Base-by-base conservation (phyloP, 2,113 vertebrate species). In the Lynx canadensis region DNA sequence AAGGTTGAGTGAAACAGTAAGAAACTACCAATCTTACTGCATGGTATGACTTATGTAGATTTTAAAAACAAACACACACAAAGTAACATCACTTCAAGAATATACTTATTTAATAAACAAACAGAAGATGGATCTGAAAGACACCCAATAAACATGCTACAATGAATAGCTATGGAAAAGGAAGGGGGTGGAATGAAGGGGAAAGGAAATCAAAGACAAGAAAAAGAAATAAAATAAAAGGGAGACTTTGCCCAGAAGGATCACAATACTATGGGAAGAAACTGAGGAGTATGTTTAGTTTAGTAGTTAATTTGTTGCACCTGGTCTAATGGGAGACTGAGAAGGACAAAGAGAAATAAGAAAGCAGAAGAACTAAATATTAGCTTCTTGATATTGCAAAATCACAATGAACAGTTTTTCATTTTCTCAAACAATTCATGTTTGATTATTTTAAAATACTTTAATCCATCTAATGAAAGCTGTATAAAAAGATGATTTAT, bases 371-470 rank as follows among this genome's bases (percentile, higher is more conserved):
- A 89, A 89, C 63, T 45, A 66, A 89, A 82, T 78, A 41, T 76
- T 74, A 93, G 31, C 45, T 4, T 84, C 82, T 89, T 89, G 15
- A 88, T 80, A 63, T 33, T 55, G 7, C 76, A 81, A 89, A 78
- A 92, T 66, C 9, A 80, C 13, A 87, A 41, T 66, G 71, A 68
- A 5, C 38, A 18, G 16, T 84, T 82, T 81, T 84, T 41, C 15
- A 33, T 82, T 86, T 89, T 66, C 18, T 83, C 78, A 94, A 96
- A 94, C 3, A 55, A n/a, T 63, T 48, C 50, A 86, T 11, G 95
- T 85, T 86, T 90, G 81, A 96, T 92, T 85, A 83, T 84, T 69
- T 83, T 38, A 69, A 96, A 91, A 29, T 23, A 91, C 31, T 93
- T 85, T 69, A 96, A 66, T 76, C 82, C 65, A 94, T 33, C 23